Conservation (phyloP, 2,888 invertebrate genomes). For the Pseudococcus jackbeardsleyi region DNA sequence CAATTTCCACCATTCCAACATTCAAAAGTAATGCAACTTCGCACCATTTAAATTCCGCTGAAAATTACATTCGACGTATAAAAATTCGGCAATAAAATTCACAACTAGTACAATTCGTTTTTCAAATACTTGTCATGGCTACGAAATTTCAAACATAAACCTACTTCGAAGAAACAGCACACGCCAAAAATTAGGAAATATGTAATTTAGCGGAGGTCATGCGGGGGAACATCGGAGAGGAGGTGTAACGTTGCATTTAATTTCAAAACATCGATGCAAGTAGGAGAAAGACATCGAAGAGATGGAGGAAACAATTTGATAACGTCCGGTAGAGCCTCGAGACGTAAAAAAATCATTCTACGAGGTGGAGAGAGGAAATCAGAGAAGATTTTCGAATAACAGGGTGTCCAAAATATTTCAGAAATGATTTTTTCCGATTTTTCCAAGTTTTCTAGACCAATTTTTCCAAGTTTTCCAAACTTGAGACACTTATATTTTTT, state of each 20-base stretch:
- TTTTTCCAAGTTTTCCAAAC: too few relatives aligned
- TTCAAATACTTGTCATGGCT: not conserved
- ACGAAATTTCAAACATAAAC: not conserved
- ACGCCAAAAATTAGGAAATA: not conserved
- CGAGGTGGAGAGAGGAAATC: too few relatives aligned
- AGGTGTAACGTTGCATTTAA: not conserved
- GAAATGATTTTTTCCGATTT: too few relatives aligned
- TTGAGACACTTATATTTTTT: too few relatives aligned
- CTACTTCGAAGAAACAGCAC: conserved; percentile 9
- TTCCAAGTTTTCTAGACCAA: too few relatives aligned
- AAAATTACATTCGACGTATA: not conserved
- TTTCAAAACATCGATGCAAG: conserved; percentile 5
- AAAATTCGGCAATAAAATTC: not conserved
- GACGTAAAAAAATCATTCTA: too few relatives aligned
- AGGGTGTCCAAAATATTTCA: too few relatives aligned
- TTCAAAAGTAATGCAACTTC: too few relatives aligned
- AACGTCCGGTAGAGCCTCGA: too few relatives aligned
- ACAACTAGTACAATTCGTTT: not conserved
- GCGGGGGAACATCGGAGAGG: not conserved
- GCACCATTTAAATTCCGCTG: not conserved
- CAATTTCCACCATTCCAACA: too few relatives aligned
- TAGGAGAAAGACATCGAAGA: not conserved
- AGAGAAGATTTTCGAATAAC: too few relatives aligned
- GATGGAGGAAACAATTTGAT: not conserved
- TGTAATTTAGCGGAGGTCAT: conserved; percentile 14